A percentile compares a stretch with the other conserved stretches of the same genome.
These are phyloP conservation scores for Rhinogobio ventralis DNA, from an alignment of 2,797 vertebrate species.

Conservation along the genomic window DNA sequence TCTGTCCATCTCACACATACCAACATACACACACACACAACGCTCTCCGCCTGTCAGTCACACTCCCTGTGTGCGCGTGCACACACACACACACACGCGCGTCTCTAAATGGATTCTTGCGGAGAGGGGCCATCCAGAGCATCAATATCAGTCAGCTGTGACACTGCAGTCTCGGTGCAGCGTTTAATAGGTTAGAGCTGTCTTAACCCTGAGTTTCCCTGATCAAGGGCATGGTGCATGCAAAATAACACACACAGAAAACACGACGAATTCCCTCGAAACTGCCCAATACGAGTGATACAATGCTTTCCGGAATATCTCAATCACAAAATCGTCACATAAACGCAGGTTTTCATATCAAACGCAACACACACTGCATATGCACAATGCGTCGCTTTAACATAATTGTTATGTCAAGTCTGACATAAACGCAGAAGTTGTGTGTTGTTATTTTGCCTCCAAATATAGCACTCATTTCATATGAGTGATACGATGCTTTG, in stretches of 20 bases:
- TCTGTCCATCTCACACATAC: constrained; percentile 50
- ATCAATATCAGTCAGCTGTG: constrained; percentile 78
- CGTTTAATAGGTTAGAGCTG: constrained; percentile 69
- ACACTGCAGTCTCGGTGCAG: constrained; percentile 80
- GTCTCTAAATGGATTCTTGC: constrained; percentile 59
- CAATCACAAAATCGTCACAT: background rate
- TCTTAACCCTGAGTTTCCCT: constrained; percentile 37
- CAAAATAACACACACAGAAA: constrained; percentile 28
- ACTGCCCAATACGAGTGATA: background rate
- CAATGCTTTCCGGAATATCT: background rate
- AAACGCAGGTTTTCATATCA: background rate
- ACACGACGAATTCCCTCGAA: constrained; percentile 17
- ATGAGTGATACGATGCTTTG: background rate
- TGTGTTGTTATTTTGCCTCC: background rate
- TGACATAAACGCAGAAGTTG: constrained; percentile 1
- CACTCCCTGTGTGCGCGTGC: constrained; percentile 46
- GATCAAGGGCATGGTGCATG: constrained; percentile 59
- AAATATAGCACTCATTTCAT: constrained; percentile 24
- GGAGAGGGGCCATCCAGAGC: constrained; percentile 69
- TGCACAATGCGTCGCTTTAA: constrained; percentile 28
- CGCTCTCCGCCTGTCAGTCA: constrained; percentile 51
- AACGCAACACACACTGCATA: constrained; percentile 1
- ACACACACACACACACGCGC: constrained; percentile 55
- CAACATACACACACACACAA: constrained; percentile 47
- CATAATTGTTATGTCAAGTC: constrained; percentile 24